Evolutionary conservation across 1,140 invertebrate genomes (phyloP), one percentile per base, ranked within the genome.

Genomic region (Pissodes strobi): DNA sequence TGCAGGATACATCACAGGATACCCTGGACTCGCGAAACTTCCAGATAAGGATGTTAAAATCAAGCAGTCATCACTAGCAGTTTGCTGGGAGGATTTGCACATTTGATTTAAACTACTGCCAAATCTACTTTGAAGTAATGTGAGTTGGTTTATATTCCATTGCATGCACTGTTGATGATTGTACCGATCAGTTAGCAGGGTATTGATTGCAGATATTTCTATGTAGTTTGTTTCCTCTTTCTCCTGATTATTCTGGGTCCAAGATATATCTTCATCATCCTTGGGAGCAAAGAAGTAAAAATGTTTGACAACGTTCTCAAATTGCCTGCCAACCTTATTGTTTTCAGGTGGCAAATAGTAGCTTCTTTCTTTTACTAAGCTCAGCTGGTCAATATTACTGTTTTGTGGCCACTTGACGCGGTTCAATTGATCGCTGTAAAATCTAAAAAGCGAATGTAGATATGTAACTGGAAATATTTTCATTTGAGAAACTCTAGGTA

Each of bases 401-500:
- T 66, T 27, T 39, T 68, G 27, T 10, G 68, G 70, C 37, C 59
- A 65, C 0, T 23, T 23, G 12, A 68, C 41, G 61, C 53, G 49
- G 18, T 68, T 70, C 13, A 53, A 25, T 46, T 80, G 73, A 23
- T 73, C 76, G 59, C 79, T 49, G 34, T 64, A 65, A 12, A 75
- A 67, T 12, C n/a, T n/a, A n/a, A n/a, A n/a, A n/a, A n/a, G n/a
- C n/a, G n/a, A n/a, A n/a, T n/a, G n/a, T n/a, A n/a, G n/a, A n/a
- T n/a, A n/a, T n/a, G n/a, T n/a, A n/a, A n/a, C n/a, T n/a, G n/a
- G n/a, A n/a, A n/a, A n/a, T n/a, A n/a, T n/a, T n/a, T n/a, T n/a
- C n/a, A 77, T 1, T 71, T 79, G 60, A 46, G 15, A 3, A 22
- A 25, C 6, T 2, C 27, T 53, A 25, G 2, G 19, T 62, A 6